phyloP scores from a whole-genome alignment of 2,888 invertebrate genomes.

The Chymomyza caudatula region DNA sequence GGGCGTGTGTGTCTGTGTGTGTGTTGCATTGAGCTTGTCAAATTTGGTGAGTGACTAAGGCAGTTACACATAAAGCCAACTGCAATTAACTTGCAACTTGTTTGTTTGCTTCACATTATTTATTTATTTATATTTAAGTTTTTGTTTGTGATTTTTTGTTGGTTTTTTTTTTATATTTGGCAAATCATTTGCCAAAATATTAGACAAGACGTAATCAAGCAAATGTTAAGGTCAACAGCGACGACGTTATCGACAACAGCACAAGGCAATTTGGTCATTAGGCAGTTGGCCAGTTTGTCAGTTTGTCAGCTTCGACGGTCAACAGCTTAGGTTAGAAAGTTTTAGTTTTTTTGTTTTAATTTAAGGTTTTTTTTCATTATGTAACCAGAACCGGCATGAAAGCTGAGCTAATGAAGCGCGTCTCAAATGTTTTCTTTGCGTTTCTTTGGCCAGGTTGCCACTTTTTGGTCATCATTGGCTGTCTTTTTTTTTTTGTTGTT shows the following conservation, averaged over 20 bases:
- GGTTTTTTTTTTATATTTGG: not conserved
- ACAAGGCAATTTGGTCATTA: conserved; percentile 20
- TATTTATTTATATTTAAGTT: not conserved
- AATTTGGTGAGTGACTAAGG: conserved; percentile 28
- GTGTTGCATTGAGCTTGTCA: conserved; percentile 35
- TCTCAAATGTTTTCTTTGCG: conserved; percentile 24
- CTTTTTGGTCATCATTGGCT: not conserved
- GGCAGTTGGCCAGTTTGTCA: not conserved
- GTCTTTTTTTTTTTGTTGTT: no score
- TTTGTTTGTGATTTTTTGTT: not conserved
- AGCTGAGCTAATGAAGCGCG: conserved; percentile 50
- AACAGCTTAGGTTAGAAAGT: conserved; percentile 52
- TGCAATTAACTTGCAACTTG: conserved; percentile 1
- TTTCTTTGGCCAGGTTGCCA: conserved; percentile 21
- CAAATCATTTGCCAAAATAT: conserved; percentile 43
- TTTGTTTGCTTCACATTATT: not conserved
- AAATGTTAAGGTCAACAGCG: conserved; percentile 52
- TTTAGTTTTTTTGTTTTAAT: conserved; percentile 34
- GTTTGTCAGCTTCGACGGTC: not conserved
- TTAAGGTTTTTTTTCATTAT: conserved; percentile 39
- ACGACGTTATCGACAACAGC: not conserved
- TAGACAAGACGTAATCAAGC: conserved; percentile 11
- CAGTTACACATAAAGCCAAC: not conserved
- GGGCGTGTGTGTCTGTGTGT: conserved; percentile 11
- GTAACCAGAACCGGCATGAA: conserved; percentile 62